phyloP scores from a whole-genome alignment of 2,113 vertebrate species.

The Nansenia antarctica region DNA sequence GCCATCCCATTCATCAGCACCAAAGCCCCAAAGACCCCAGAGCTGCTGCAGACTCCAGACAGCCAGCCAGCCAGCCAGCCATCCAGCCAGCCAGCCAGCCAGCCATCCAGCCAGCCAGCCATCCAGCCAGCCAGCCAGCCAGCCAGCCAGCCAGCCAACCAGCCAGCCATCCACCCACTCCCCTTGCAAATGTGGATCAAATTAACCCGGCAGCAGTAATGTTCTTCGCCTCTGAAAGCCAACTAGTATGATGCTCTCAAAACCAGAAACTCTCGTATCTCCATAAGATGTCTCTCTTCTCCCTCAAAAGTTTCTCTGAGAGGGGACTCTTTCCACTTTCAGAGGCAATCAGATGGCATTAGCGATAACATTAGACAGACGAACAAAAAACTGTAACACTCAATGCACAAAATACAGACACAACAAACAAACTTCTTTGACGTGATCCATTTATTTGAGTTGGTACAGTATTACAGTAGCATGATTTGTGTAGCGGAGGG shows the following conservation, averaged over 20 bases:
- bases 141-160: constrained; percentile 11
- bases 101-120: constrained; percentile 13
- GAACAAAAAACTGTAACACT: background rate
- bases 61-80: constrained; percentile 13
- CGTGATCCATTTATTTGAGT: constrained; percentile 76
- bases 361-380: background rate
- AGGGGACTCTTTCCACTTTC: background rate
- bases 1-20: constrained; percentile 60
- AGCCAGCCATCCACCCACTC: constrained; percentile 22
- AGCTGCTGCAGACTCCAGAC: constrained; percentile 11
- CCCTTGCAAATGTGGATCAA: constrained; percentile 68
- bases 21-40: constrained; percentile 43
- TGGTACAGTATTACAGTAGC: constrained; percentile 71
- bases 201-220: constrained; percentile 65
- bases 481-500: constrained; percentile 61
- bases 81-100: constrained; percentile 4
- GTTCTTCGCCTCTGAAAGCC: constrained; percentile 61
- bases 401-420: constrained; percentile 12
- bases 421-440: constrained; percentile 35
- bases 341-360: background rate
- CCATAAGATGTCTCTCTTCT: constrained; percentile 9
- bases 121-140: constrained; percentile 10
- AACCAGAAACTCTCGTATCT: constrained; percentile 56
- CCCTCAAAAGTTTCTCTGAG: background rate
- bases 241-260: constrained; percentile 52